phyloP scores from a whole-genome alignment of 2,113 vertebrate species.

The Danionella cerebrum region DNA sequence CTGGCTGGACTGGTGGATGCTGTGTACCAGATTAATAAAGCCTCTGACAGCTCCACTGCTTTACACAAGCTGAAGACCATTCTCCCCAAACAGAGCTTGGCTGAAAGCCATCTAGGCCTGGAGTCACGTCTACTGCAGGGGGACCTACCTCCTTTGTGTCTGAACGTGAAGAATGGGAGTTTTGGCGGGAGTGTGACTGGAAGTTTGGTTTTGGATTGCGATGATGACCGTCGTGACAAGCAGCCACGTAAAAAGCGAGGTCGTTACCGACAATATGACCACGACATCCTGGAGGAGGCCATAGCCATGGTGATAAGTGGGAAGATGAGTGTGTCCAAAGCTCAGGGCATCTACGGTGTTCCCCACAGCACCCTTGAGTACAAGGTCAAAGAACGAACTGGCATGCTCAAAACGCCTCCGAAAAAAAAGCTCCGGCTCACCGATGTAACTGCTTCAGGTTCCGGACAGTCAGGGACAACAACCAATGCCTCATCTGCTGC shows the following conservation, averaged over 20 bases:
- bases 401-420: conserved; percentile 94
- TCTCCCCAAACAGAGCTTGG: conserved; percentile 82
- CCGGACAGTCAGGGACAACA: conserved; percentile 88
- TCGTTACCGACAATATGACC: conserved; percentile 94
- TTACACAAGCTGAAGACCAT: conserved; percentile 86
- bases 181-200: conserved; percentile 56
- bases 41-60: conserved; percentile 74
- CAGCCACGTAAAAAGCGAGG: conserved; percentile 96
- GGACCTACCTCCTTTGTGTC: conserved; percentile 87
- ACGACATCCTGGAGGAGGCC: conserved; percentile 97
- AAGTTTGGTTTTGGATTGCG: conserved; percentile 74
- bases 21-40: conserved; percentile 83
- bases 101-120: conserved; percentile 77
- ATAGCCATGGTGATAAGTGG: conserved; percentile 95
- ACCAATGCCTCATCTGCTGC: conserved; percentile 53
- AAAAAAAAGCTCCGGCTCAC: conserved; percentile 90
- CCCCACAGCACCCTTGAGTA: conserved; percentile 99
- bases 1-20: conserved; percentile 79
- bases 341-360: conserved; percentile 96
- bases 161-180: conserved; percentile 76
- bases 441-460: conserved; percentile 78
- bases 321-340: conserved; percentile 99
- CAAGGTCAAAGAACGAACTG: conserved; percentile 98
- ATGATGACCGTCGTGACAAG: conserved; percentile 86
- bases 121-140: conserved; percentile 80